Conservation (phyloP, 2,888 invertebrate species). For the Leucania comma region DNA sequence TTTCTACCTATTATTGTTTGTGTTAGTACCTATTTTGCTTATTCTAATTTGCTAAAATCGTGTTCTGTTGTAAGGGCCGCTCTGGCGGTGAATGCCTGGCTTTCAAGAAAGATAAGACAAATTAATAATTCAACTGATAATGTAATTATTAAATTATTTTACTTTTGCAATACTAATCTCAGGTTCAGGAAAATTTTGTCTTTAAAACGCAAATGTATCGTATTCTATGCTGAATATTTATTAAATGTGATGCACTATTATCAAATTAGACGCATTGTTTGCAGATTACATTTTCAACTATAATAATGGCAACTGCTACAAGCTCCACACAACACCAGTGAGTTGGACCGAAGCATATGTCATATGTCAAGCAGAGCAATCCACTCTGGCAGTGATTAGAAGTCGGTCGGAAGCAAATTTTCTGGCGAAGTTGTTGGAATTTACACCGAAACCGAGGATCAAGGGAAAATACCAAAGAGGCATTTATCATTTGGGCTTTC, state of each 20-base stretch:
- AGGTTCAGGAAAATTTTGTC: no score
- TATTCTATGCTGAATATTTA: background rate
- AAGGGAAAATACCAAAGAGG: slow-evolving; percentile 41
- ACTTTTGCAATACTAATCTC: no score
- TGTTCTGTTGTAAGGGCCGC: no score
- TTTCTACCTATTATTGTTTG: no score
- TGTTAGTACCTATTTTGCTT: no score
- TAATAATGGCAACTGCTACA: slow-evolving; percentile 76
- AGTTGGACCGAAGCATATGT: slow-evolving; percentile 79
- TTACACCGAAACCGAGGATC: slow-evolving; percentile 1
- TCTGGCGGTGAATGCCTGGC: no score
- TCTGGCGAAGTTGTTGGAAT: slow-evolving; percentile 28
- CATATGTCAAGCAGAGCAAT: slow-evolving; percentile 76
- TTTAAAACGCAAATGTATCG: background rate
- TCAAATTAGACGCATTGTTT: slow-evolving; percentile 17
- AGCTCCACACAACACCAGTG: slow-evolving; percentile 76
- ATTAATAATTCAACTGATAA: no score
- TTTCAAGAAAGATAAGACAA: no score
- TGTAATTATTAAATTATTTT: no score
- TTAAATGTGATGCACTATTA: background rate
- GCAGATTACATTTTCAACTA: slow-evolving; percentile 77
- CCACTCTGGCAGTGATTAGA: slow-evolving; percentile 77
- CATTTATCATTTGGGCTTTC: slow-evolving; percentile 69
- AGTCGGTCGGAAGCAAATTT: slow-evolving; percentile 51
- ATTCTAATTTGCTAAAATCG: no score